Percentiles rank a stretch among this genome's conserved stretches.
Conservation (phyloP, 2,888 invertebrate genomes). For the Omphaloscelis lunosa region DNA sequence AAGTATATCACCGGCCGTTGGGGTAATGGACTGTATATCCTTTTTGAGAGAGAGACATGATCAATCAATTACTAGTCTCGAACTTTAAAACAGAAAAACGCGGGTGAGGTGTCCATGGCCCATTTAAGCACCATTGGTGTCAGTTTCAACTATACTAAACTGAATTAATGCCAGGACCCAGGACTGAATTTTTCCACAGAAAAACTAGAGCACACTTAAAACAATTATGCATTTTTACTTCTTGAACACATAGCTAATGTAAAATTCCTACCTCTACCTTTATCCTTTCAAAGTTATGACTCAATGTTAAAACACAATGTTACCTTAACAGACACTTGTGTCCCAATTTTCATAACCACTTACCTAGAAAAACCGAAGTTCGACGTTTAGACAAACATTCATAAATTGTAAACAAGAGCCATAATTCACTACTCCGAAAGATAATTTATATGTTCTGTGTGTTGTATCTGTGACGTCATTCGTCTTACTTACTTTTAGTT, state of each 20-base stretch:
- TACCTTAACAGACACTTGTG: not conserved
- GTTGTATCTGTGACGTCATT: constrained; percentile 49
- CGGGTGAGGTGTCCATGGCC: too few species aligned
- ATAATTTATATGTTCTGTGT: constrained; percentile 46
- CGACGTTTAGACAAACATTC: constrained; percentile 29
- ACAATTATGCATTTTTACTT: too few species aligned
- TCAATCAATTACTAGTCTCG: not conserved
- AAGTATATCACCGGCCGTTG: not conserved
- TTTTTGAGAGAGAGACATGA: not conserved
- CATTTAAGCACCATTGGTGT: not conserved
- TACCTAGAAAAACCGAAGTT: constrained; percentile 38
- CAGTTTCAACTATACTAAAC: not conserved
- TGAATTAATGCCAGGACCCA: too few species aligned
- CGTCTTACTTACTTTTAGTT: constrained; percentile 47
- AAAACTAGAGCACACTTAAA: too few species aligned
- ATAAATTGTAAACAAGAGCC: constrained; percentile 55
- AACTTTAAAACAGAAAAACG: too few species aligned
- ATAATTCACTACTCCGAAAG: constrained; percentile 47
- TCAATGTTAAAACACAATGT: not conserved
- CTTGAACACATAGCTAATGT: not conserved
- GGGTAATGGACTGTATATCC: too few species aligned
- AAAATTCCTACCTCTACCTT: not conserved
- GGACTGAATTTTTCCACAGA: not conserved
- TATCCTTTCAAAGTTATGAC: not conserved
- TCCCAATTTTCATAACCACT: constrained; percentile 25